Percentiles rank a stretch among this genome's conserved stretches.
These are phyloP conservation scores for Athetis lepigone DNA, from an alignment of 2,888 invertebrate genomes.

Conservation along the genomic window DNA sequence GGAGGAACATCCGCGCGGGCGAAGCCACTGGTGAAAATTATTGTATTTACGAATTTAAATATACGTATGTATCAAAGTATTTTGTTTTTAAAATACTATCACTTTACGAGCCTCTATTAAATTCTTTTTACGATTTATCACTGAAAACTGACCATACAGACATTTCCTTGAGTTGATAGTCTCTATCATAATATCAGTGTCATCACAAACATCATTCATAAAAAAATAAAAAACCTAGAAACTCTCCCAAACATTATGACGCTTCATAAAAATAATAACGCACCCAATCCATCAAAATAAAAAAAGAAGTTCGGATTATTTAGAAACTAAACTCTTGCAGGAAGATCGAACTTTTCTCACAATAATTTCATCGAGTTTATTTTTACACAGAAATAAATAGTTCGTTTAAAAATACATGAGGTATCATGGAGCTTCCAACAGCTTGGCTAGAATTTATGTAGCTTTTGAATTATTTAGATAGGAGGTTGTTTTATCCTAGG, in stretches of 20 bases:
- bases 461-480: no score
- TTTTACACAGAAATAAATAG: conserved; percentile 39
- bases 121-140: background rate
- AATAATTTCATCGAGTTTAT: conserved; percentile 32
- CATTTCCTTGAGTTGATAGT: conserved; percentile 2
- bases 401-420: conserved; percentile 30
- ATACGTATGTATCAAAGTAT: no score
- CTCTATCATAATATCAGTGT: conserved; percentile 3
- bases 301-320: conserved; percentile 3
- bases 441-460: conserved; percentile 1
- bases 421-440: background rate
- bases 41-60: no score
- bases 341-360: conserved; percentile 19
- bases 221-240: background rate
- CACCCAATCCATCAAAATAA: conserved; percentile 1
- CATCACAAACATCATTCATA: conserved; percentile 13
- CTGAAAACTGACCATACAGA: no score
- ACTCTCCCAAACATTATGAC: conserved; percentile 25
- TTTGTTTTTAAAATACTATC: no score
- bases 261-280: conserved; percentile 17
- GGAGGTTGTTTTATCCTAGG: no score
- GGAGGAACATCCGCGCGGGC: no score
- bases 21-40: no score
- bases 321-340: conserved; percentile 1
- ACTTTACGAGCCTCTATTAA: background rate